These are phyloP conservation scores for Ceraclea dissimilis DNA, from an alignment of 2,888 invertebrate species.

Conservation along the genomic window DNA sequence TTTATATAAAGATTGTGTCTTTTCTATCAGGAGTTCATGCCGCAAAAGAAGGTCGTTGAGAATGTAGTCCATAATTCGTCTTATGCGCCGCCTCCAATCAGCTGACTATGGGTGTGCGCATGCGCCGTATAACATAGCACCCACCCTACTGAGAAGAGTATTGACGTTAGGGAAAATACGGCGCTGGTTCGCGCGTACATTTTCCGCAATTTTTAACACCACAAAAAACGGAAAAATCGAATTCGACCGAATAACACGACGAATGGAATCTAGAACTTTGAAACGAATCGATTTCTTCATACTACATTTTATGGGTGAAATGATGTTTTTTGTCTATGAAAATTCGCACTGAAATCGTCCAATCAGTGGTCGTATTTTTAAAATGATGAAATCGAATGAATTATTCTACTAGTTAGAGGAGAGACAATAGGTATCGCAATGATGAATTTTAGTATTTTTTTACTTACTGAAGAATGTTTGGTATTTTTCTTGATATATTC, in stretches of 20 bases:
- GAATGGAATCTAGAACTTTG: no score
- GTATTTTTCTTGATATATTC: no score
- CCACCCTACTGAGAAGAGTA: slow-evolving; percentile 14
- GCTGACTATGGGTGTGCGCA: slow-evolving; percentile 15
- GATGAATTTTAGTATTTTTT: no score
- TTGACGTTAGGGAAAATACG: slow-evolving; percentile 22
- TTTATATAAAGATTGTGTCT: slow-evolving; percentile 9
- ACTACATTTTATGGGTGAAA: no score
- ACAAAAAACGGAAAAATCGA: slow-evolving; percentile 21
- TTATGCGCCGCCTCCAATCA: slow-evolving; percentile 10
- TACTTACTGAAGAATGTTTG: no score
- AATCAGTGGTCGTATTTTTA: no score
- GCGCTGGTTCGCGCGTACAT: slow-evolving; percentile 19
- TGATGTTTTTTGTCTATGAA: no score
- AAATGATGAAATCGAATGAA: no score
- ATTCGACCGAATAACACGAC: slow-evolving; percentile 1
- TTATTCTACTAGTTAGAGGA: no score
- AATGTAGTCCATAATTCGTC: slow-evolving; percentile 3
- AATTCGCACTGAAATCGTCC: no score
- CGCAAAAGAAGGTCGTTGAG: slow-evolving; percentile 4
- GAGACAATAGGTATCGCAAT: no score
- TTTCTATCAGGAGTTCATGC: slow-evolving; percentile 14
- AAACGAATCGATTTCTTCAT: no score
- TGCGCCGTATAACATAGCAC: slow-evolving; percentile 9
- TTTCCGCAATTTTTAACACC: slow-evolving; percentile 25